Evolutionary conservation across 23 tunicate species (phyloP).

Genomic region (Trididemnum nubilum): DNA sequence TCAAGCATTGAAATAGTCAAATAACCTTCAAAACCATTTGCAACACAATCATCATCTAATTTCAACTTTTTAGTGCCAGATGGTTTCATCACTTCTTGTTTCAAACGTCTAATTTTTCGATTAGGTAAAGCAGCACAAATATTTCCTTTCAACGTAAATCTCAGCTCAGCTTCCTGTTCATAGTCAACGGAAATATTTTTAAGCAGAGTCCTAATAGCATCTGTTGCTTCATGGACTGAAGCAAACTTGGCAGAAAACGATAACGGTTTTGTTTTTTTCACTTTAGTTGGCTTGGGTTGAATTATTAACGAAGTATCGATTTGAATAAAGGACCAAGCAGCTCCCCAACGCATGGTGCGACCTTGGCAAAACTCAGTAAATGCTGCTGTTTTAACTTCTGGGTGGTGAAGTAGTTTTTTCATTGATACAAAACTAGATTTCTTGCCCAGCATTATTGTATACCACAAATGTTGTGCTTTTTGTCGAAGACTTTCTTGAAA

Average conservation of each 20-base stretch:
- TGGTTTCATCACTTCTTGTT: background rate
- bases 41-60: background rate
- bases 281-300: background rate
- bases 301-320: background rate
- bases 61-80: background rate
- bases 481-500: constrained; percentile 50
- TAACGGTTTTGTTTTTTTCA: background rate
- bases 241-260: constrained; percentile 17
- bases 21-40: background rate
- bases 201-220: background rate
- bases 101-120: constrained; percentile 1
- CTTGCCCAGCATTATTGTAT: constrained; percentile 84
- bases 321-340: constrained; percentile 66
- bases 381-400: constrained; percentile 4
- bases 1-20: background rate
- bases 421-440: constrained; percentile 52
- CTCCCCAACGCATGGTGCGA: constrained; percentile 87
- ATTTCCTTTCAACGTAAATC: constrained; percentile 18
- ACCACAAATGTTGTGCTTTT: constrained; percentile 39
- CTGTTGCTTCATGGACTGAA: background rate
- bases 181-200: background rate
- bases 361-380: constrained; percentile 90
- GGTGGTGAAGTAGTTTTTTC: background rate
- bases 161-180: background rate
- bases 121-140: constrained; percentile 9